A percentile compares a stretch with the other conserved stretches of the same genome.
These are phyloP conservation scores for Coregonus clupeaformis DNA, from an alignment of 2,113 vertebrate genomes.

Conservation along the genomic window DNA sequence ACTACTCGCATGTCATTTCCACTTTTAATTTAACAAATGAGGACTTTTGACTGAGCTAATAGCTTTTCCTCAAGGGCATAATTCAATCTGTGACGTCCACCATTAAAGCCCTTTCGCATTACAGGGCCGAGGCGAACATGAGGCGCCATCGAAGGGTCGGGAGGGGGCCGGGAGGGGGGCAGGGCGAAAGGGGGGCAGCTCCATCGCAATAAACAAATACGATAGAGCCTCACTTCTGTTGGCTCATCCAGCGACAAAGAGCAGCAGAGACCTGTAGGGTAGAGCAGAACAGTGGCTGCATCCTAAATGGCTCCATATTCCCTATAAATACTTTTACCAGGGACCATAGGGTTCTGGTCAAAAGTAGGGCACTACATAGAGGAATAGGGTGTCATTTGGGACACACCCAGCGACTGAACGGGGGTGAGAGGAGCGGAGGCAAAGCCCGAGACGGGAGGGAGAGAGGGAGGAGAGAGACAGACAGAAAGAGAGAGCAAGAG, in stretches of 20 bases:
- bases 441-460: too few species aligned
- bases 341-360: too few species aligned
- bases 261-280: neutral
- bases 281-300: too few species aligned
- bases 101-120: conserved; percentile 76
- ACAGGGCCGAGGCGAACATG: conserved; percentile 57
- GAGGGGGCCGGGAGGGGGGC: neutral
- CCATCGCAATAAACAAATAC: conserved; percentile 66
- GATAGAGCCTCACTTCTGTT: conserved; percentile 33
- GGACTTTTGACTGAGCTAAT: conserved; percentile 76
- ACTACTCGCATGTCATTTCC: conserved; percentile 78
- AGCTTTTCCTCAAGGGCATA: conserved; percentile 80
- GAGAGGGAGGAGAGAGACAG: too few species aligned
- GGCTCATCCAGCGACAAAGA: conserved; percentile 42
- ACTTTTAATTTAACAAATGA: conserved; percentile 81
- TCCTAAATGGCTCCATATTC: too few species aligned
- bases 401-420: neutral
- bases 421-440: conserved; percentile 10
- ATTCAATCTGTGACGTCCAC: conserved; percentile 79
- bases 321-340: too few species aligned
- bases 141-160: conserved; percentile 58
- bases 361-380: too few species aligned
- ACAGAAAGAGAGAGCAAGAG: neutral
- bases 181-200: too few species aligned
- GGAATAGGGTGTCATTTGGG: too few species aligned